Base-by-base conservation (phyloP, 2,797 vertebrate species). In the Chloroceryle inda region DNA sequence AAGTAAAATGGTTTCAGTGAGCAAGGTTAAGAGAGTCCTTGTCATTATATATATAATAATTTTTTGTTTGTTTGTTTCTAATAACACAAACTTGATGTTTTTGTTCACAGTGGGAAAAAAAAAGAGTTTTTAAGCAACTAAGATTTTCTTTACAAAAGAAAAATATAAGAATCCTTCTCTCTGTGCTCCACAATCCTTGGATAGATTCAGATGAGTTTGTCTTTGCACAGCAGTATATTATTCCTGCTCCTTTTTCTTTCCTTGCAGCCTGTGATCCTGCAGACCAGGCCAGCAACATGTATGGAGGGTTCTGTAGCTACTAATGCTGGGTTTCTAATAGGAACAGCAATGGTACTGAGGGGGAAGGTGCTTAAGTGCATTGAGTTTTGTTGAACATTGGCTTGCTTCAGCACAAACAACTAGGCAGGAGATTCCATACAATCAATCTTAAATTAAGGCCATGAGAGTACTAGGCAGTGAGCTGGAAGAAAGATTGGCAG, bases 391-490 rank as follows among this genome's bases (percentile, higher is more conserved):
- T 42, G 59, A 87, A 58, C 75, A 13, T 18, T 74, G 56, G 16
- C 20, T 92, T 71, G 49, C 56, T 88, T 79, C 68, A 17, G 44
- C 2, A 11, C 49, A 85, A 78, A 90, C 75, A 29, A 37, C 37
- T 69, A 76, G 74, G 44, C 52, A 82, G 85, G 38, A 85, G 78
- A 93, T 91, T 96, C 74, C 75, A 77, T 58, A 62, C 61, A 92
- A 67, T 92, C 80, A 87, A 42, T 85, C 71, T 71, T 62, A 95
- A 95, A 87, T 88, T 80, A 91, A 89, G 81, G 87, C 64, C 72
- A 29, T 82, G 83, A 88, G 38, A 78, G 72, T 79, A 74, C 67
- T 33, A 79, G 72, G 63, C 83, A 73, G 80, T 3, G n/a, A 89
- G 59, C 33, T 33, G 63, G 74, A 89, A 92, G 45, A 82, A 92